Conservation (phyloP, 1,140 invertebrate species). For the Anthonomus grandis region DNA sequence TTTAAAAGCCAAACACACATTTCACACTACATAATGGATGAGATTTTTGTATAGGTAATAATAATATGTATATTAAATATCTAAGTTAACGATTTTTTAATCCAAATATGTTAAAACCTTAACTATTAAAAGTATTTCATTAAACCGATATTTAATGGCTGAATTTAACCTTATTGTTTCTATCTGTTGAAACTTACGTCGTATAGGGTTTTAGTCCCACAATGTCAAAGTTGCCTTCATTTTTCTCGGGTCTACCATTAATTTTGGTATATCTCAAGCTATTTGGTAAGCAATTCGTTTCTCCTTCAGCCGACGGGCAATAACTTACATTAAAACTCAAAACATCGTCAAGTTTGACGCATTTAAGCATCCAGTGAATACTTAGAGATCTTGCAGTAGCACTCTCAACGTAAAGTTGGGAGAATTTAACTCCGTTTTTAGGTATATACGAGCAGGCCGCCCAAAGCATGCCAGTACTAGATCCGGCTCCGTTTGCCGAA, state of each 20-base stretch:
- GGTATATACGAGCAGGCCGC: slow-evolving; percentile 71
- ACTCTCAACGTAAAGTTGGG: slow-evolving; percentile 43
- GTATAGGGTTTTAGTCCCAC: slow-evolving; percentile 18
- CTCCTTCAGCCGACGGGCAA: slow-evolving; percentile 14
- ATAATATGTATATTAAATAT: too few relatives aligned
- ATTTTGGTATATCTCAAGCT: not conserved
- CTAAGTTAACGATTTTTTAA: too few relatives aligned
- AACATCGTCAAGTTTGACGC: slow-evolving; percentile 47
- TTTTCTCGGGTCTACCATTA: not conserved
- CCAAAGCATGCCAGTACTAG: slow-evolving; percentile 75
- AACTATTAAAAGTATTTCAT: too few relatives aligned
- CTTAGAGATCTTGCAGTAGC: slow-evolving; percentile 61
- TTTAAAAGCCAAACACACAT: too few relatives aligned
- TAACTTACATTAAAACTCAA: slow-evolving; percentile 15
- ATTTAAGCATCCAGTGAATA: slow-evolving; percentile 68
- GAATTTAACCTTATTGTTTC: too few relatives aligned
- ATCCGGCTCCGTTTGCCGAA: slow-evolving; percentile 60
- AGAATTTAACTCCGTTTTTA: slow-evolving; percentile 64
- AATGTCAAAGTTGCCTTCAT: slow-evolving; percentile 1
- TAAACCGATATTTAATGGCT: too few relatives aligned
- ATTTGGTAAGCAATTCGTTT: slow-evolving; percentile 1
- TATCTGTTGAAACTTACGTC: not conserved
- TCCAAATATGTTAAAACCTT: too few relatives aligned
- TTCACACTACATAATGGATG: too few relatives aligned
- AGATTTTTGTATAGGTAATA: too few relatives aligned